Evolutionary conservation across 2,113 vertebrate species (phyloP).

Genomic region (Scatophagus argus): DNA sequence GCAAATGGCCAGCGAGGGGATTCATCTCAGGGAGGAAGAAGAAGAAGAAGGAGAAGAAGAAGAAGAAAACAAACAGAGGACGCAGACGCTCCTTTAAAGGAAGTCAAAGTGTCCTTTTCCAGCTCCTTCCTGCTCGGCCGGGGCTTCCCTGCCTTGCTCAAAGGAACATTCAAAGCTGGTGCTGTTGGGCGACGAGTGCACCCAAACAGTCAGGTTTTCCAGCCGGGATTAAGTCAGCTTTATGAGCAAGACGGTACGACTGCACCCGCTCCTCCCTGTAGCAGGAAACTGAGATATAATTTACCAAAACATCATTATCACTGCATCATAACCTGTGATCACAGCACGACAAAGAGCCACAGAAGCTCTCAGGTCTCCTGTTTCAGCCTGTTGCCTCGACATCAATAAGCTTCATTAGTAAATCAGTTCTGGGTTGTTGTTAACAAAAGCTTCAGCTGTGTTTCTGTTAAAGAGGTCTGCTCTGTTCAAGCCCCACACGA

Average conservation of each 20-base stretch:
- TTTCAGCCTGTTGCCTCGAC: too few relatives aligned
- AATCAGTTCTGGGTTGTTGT: background rate
- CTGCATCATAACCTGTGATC: constrained; percentile 31
- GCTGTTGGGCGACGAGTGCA: background rate
- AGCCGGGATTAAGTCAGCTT: background rate
- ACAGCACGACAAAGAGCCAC: background rate
- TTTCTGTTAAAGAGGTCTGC: too few relatives aligned
- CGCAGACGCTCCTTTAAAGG: constrained; percentile 39
- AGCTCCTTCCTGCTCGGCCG: background rate
- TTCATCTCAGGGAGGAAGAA: constrained; percentile 32
- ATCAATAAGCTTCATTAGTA: background rate
- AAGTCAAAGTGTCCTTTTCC: background rate
- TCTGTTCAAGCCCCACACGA: too few relatives aligned
- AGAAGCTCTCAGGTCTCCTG: too few relatives aligned
- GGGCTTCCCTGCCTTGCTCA: constrained; percentile 32
- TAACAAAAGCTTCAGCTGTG: background rate
- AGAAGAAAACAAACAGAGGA: background rate
- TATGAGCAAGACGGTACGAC: background rate
- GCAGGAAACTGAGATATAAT: constrained; percentile 37
- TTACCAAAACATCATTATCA: constrained; percentile 43
- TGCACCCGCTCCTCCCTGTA: constrained; percentile 32
- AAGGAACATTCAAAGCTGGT: background rate
- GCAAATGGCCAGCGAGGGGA: constrained; percentile 67
- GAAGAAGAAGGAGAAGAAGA: background rate
- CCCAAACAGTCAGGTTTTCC: background rate